phyloP scores from a whole-genome alignment of 1,140 invertebrate species.

The Platyscapa corneri region DNA sequence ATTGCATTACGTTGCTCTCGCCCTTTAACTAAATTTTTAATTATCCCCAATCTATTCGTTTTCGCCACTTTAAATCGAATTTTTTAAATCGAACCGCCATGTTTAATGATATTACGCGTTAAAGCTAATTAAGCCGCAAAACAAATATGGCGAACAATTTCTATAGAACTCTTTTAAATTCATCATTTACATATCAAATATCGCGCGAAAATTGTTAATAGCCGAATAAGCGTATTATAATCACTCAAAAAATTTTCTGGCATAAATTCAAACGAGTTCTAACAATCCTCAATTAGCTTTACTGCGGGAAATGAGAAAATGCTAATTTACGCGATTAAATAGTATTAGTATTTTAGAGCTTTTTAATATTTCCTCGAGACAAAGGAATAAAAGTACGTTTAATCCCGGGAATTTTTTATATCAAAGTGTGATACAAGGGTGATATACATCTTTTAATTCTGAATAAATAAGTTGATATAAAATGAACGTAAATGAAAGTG shows the following conservation, averaged over 20 bases:
- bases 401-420: background rate
- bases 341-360: background rate
- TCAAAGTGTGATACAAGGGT: background rate
- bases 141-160: no score
- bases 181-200: no score
- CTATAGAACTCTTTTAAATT: no score
- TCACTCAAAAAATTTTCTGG: no score
- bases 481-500: background rate
- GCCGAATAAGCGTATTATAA: no score
- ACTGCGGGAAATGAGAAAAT: background rate
- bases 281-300: background rate
- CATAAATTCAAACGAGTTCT: no score
- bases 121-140: no score
- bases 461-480: background rate
- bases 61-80: no score
- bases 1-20: background rate
- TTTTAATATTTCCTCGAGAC: constrained; percentile 20
- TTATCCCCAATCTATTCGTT: background rate
- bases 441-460: background rate
- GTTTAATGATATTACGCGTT: no score
- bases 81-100: no score
- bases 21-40: background rate
- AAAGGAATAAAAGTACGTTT: background rate
- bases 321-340: background rate
- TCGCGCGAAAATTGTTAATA: no score